Conservation (phyloP, 2,113 vertebrate genomes). For the Nesoenas mayeri region DNA sequence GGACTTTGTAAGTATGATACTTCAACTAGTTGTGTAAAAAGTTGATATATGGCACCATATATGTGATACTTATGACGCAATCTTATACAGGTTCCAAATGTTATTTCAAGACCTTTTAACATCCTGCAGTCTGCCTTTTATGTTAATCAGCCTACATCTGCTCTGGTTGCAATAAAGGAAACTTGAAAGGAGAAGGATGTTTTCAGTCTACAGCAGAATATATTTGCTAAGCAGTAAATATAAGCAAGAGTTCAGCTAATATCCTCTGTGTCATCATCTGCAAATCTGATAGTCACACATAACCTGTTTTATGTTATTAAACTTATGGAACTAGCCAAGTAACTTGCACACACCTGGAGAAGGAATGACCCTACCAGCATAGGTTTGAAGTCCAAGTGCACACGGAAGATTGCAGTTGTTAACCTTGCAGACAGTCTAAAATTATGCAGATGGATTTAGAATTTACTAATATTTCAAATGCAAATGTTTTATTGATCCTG, state of each 20-base stretch:
- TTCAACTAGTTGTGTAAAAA: background rate
- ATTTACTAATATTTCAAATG: slow-evolving; percentile 2
- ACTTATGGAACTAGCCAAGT: background rate
- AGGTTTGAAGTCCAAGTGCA: background rate
- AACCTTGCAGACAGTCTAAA: background rate
- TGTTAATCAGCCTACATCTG: background rate
- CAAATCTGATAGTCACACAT: background rate
- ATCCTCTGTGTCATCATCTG: background rate
- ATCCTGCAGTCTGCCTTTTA: background rate
- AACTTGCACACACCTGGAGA: background rate
- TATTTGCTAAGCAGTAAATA: background rate
- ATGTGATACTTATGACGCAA: background rate
- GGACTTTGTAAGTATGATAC: background rate
- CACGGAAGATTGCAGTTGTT: background rate
- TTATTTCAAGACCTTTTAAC: slow-evolving; percentile 22
- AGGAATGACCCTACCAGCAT: background rate
- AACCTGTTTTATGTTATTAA: background rate
- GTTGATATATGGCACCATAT: background rate
- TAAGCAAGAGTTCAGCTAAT: background rate
- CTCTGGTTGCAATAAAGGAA: background rate
- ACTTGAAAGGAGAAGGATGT: background rate
- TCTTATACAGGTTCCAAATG: background rate
- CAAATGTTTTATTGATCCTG: background rate
- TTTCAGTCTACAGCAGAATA: background rate
- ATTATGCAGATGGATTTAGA: background rate